Percentiles rank a stretch among this genome's conserved stretches.
Conservation (phyloP, 2,113 vertebrate species). For the Holacanthus passer region DNA sequence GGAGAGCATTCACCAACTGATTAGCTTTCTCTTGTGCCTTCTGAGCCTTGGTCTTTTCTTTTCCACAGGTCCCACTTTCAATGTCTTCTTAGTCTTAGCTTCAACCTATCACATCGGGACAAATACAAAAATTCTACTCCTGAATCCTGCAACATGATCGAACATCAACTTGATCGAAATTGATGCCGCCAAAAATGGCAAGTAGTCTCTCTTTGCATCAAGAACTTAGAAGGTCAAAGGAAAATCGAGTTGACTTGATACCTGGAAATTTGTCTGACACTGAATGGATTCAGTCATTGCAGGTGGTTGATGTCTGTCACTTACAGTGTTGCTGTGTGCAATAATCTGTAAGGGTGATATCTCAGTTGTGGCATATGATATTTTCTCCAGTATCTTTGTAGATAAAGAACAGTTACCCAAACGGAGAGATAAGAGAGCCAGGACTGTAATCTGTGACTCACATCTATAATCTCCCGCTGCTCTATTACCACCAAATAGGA, state of each 20-base stretch:
- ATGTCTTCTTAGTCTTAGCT: neutral
- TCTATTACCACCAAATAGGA: conserved; percentile 48
- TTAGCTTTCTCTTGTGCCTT: conserved; percentile 23
- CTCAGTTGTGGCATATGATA: conserved; percentile 39
- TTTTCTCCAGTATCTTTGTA: conserved; percentile 39
- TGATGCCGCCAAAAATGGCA: too few species aligned
- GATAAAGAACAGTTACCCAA: conserved; percentile 48
- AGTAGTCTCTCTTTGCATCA: too few species aligned
- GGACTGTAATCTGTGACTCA: conserved; percentile 52
- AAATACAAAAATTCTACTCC: neutral
- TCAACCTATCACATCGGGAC: neutral
- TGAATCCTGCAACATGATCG: too few species aligned
- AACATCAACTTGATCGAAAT: too few species aligned
- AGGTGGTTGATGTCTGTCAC: conserved; percentile 12
- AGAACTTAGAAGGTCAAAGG: neutral
- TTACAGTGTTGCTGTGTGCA: conserved; percentile 14
- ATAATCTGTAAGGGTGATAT: conserved; percentile 22
- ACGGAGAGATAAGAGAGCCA: conserved; percentile 55
- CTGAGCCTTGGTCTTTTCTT: conserved; percentile 9
- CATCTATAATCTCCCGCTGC: conserved; percentile 66
- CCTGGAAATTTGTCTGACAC: too few species aligned
- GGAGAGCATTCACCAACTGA: conserved; percentile 8
- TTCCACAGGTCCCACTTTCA: neutral
- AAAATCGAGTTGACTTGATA: too few species aligned
- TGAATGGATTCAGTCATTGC: too few species aligned